These are phyloP conservation scores for Poecile montanus DNA, from an alignment of 2,797 vertebrate genomes.

Conservation along the genomic window DNA sequence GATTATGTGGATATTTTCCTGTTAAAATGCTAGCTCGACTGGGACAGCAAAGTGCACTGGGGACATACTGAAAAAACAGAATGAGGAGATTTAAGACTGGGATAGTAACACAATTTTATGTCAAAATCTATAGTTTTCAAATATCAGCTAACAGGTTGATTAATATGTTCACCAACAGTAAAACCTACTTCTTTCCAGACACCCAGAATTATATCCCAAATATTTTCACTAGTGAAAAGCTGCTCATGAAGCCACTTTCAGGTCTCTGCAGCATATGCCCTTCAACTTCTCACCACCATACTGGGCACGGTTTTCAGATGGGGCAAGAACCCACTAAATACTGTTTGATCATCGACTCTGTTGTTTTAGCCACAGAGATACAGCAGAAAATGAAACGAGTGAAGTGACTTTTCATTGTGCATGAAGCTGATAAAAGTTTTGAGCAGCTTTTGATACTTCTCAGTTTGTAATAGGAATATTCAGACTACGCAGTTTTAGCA, in stretches of 20 bases:
- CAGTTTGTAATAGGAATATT: background rate
- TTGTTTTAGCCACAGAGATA: background rate
- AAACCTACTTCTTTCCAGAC: background rate
- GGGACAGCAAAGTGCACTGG: conserved; percentile 95
- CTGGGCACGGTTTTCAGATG: fast-evolving
- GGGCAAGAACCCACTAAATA: background rate
- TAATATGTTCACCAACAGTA: background rate
- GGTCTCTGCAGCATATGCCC: background rate
- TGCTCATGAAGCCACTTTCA: background rate
- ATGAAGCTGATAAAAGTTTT: background rate
- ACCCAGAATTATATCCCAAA: background rate
- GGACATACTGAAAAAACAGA: conserved; percentile 84
- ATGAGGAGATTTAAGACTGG: background rate
- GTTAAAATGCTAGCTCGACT: conserved; percentile 96
- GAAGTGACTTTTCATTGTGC: background rate
- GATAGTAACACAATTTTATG: background rate
- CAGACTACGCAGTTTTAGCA: background rate
- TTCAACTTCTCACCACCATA: background rate
- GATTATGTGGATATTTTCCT: conserved; percentile 96
- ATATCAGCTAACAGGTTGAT: background rate
- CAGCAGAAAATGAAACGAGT: background rate
- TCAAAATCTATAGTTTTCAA: background rate
- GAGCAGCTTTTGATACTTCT: background rate
- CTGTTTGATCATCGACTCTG: background rate
- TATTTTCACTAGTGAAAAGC: background rate